phyloP scores from a whole-genome alignment of 2,113 vertebrate species.

The Corythoichthys haematopterus region DNA sequence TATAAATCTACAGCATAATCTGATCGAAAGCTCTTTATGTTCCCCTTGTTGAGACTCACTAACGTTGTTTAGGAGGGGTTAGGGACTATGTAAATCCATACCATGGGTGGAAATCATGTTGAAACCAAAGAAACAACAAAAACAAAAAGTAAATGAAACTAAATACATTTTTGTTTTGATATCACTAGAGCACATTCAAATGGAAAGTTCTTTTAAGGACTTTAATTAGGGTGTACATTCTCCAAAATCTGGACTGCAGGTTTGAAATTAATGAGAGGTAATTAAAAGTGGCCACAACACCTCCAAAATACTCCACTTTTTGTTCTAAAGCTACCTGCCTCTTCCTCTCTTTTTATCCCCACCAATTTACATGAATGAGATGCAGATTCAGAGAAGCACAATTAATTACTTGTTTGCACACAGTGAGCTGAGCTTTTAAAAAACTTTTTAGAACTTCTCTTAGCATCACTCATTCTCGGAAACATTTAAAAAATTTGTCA shows the following conservation, averaged over 20 bases:
- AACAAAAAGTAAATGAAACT: not conserved
- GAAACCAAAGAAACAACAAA: not conserved
- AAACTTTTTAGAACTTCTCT: not conserved
- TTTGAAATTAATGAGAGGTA: constrained; percentile 6
- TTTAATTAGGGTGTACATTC: not conserved
- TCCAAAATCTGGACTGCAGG: not conserved
- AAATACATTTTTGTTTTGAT: not conserved
- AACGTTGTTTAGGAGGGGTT: constrained; percentile 31
- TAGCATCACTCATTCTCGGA: not conserved
- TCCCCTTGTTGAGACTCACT: constrained; percentile 17
- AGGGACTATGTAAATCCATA: constrained; percentile 32
- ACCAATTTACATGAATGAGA: constrained; percentile 2
- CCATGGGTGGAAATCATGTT: constrained; percentile 11
- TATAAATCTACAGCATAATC: constrained; percentile 31
- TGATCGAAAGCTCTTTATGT: constrained; percentile 40
- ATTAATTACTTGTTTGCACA: not conserved
- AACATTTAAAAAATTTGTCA: not conserved
- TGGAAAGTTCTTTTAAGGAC: not conserved
- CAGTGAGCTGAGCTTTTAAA: not conserved
- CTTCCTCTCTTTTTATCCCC: not conserved
- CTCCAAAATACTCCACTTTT: not conserved
- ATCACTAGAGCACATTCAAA: not conserved
- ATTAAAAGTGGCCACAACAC: constrained; percentile 3
- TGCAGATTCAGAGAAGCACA: constrained; percentile 7
- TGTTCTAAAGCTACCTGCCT: constrained; percentile 7